Percentiles rank a stretch among this genome's conserved stretches.
phyloP scores from a whole-genome alignment of 1,140 invertebrate species.

The Cotesia chilonis region DNA sequence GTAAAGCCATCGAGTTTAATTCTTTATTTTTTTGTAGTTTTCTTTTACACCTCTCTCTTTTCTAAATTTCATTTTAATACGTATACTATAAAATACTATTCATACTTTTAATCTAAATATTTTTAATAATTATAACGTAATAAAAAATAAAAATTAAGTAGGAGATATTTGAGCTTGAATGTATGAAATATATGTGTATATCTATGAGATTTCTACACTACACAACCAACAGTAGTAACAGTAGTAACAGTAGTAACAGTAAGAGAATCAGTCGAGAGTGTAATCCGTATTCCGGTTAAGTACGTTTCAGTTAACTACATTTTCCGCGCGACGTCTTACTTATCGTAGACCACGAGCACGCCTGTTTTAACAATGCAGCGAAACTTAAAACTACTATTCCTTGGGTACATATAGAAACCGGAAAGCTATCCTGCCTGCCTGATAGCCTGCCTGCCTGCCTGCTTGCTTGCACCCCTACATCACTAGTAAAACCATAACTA shows the following conservation, averaged over 20 bases:
- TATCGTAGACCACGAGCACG: slow-evolving; percentile 36
- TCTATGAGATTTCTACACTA: too few species aligned
- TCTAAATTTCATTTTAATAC: too few species aligned
- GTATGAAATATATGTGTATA: too few species aligned
- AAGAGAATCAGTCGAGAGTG: not conserved
- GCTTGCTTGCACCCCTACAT: not conserved
- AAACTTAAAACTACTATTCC: not conserved
- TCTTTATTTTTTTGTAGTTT: not conserved
- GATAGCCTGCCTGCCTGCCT: too few species aligned
- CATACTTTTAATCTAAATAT: too few species aligned
- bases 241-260: too few species aligned
- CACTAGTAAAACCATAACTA: not conserved
- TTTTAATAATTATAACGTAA: too few species aligned
- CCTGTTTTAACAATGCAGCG: slow-evolving; percentile 34
- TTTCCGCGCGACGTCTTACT: slow-evolving; percentile 35
- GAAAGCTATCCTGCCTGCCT: too few species aligned
- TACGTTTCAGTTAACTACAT: slow-evolving; percentile 38
- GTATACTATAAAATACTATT: too few species aligned
- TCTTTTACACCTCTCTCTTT: too few species aligned
- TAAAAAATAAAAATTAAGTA: not conserved
- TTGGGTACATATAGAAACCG: not conserved
- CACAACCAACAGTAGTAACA: too few species aligned
- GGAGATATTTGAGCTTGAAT: not conserved
- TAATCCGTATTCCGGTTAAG: slow-evolving; percentile 42
- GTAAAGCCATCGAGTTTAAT: too few species aligned